Percentiles rank a stretch among this genome's conserved stretches.
phyloP scores from a whole-genome alignment of 2,888 invertebrate genomes.

The Sinotaia quadrata region DNA sequence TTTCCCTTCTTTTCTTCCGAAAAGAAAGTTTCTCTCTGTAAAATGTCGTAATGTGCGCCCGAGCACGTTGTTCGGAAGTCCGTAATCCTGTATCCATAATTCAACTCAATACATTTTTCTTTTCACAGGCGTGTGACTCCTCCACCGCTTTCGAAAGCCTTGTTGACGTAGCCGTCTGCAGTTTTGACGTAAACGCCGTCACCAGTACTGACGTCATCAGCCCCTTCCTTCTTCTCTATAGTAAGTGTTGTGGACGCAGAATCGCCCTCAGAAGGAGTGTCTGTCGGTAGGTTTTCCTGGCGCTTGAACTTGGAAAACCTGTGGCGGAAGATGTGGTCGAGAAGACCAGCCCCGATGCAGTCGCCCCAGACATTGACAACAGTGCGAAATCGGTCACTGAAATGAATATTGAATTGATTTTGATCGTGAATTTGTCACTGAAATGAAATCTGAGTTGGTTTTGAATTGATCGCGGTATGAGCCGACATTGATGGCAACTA shows the following conservation, averaged over 20 bases:
- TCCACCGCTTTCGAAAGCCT: neutral
- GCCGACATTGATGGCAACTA: no score
- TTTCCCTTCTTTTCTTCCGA: no score
- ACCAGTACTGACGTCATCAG: neutral
- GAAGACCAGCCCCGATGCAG: conserved; percentile 88
- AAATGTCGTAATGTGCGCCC: no score
- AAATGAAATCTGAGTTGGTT: no score
- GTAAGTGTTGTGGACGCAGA: neutral
- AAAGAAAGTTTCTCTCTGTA: no score
- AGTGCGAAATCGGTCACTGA: conserved; percentile 78
- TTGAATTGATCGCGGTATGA: no score
- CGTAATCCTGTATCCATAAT: no score
- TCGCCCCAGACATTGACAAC: conserved; percentile 93
- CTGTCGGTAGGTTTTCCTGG: neutral
- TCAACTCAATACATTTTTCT: no score
- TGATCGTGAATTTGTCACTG: no score
- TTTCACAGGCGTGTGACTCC: no score
- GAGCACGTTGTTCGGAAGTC: no score
- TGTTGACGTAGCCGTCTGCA: neutral
- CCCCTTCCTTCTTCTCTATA: conserved; percentile 10
- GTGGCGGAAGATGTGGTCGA: conserved; percentile 28
- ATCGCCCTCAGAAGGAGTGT: neutral
- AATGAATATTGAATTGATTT: no score
- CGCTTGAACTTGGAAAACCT: neutral
- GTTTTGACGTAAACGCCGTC: neutral